phyloP scores from a whole-genome alignment of 2,888 invertebrate genomes.

The Alloplasta piceator region DNA sequence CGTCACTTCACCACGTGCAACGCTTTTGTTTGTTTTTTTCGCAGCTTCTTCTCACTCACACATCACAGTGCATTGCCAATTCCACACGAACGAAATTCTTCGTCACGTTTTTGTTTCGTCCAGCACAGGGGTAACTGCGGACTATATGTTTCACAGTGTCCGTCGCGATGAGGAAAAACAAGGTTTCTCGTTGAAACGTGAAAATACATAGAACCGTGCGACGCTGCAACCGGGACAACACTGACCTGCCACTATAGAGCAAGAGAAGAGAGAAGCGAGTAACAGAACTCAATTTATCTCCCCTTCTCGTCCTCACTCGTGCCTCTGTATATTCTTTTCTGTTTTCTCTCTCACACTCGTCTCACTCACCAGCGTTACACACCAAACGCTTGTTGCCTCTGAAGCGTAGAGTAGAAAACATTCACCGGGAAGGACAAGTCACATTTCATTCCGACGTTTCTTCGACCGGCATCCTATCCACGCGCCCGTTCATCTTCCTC shows the following conservation, averaged over 20 bases:
- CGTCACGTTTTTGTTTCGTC: not conserved
- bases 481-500: slow-evolving; percentile 19
- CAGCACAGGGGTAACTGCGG: not conserved
- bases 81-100: not conserved
- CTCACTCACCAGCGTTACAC: slow-evolving; percentile 21
- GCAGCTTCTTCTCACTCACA: slow-evolving; percentile 16
- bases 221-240: slow-evolving; percentile 75
- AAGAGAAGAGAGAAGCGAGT: slow-evolving; percentile 64
- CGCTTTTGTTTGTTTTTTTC: slow-evolving; percentile 16
- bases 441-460: slow-evolving; percentile 50
- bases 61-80: slow-evolving; percentile 25
- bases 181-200: slow-evolving; percentile 1
- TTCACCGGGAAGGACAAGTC: slow-evolving; percentile 45
- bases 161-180: not conserved
- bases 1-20: slow-evolving; percentile 36
- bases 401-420: slow-evolving; percentile 30
- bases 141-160: not conserved
- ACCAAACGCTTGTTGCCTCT: slow-evolving; percentile 17
- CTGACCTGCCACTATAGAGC: slow-evolving; percentile 78
- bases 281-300: slow-evolving; percentile 63
- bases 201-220: slow-evolving; percentile 64
- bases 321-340: slow-evolving; percentile 48
- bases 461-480: slow-evolving; percentile 23
- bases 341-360: slow-evolving; percentile 19
- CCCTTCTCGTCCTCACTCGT: slow-evolving; percentile 57